These are phyloP conservation scores for Ips typographus DNA, from an alignment of 1,140 invertebrate species.

Conservation along the genomic window DNA sequence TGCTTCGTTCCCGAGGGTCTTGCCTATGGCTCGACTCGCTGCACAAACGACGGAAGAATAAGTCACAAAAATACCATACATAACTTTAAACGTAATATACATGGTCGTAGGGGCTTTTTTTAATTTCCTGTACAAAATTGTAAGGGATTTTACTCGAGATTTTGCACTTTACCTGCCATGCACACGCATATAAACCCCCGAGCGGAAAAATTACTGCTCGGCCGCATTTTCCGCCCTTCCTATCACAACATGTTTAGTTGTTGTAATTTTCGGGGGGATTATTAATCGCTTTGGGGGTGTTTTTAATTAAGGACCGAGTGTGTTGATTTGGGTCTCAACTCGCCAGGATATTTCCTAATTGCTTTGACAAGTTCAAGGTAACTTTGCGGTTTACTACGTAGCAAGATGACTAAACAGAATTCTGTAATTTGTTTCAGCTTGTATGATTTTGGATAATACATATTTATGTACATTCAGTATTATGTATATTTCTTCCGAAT, in stretches of 20 bases:
- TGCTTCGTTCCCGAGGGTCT: neutral
- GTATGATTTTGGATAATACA: no score
- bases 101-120: neutral
- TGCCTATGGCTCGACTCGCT: neutral
- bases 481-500: no score
- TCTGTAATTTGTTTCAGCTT: no score
- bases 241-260: neutral
- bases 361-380: neutral
- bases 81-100: slow-evolving; percentile 4
- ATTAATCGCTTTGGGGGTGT: neutral
- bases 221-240: slow-evolving; percentile 1
- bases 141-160: slow-evolving; percentile 1
- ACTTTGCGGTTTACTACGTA: no score
- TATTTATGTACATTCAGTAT: no score
- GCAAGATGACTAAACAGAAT: no score
- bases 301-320: neutral
- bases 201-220: neutral
- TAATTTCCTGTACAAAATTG: neutral
- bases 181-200: neutral
- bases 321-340: neutral
- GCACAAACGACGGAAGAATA: neutral
- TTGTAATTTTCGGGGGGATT: neutral
- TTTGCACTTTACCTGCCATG: neutral
- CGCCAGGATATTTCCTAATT: neutral
- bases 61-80: slow-evolving; percentile 4